phyloP scores from a whole-genome alignment of 2,888 invertebrate genomes.

The Epiblema foenella region DNA sequence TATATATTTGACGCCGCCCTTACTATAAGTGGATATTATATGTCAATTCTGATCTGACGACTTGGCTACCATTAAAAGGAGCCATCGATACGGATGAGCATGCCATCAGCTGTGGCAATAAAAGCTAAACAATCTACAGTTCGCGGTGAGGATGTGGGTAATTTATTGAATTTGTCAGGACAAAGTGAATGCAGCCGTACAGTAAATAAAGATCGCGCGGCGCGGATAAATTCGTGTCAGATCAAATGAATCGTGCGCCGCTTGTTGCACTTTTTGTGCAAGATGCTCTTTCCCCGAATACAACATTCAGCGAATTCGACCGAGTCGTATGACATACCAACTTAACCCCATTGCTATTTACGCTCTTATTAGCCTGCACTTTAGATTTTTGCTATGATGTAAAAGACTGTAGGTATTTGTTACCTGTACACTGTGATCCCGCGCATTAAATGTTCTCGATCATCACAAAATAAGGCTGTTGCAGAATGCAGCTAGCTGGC shows the following conservation, averaged over 20 bases:
- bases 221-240: slow-evolving; percentile 84
- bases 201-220: slow-evolving; percentile 79
- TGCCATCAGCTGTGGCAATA: slow-evolving; percentile 75
- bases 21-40: no score
- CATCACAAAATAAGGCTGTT: no score
- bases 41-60: not conserved
- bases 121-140: slow-evolving; percentile 67
- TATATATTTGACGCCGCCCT: no score
- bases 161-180: slow-evolving; percentile 85
- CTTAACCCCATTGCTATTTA: not conserved
- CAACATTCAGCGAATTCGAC: slow-evolving; percentile 13
- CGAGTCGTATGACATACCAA: slow-evolving; percentile 4
- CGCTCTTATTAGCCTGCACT: not conserved
- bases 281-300: slow-evolving; percentile 43
- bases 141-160: slow-evolving; percentile 81
- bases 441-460: no score
- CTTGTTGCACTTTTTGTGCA: slow-evolving; percentile 78
- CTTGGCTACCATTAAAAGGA: slow-evolving; percentile 65
- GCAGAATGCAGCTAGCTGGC: no score
- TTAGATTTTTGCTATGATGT: not conserved
- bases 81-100: slow-evolving; percentile 74
- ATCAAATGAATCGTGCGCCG: slow-evolving; percentile 81
- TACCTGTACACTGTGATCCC: no score
- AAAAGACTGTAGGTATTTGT: no score
- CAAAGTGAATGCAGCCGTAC: slow-evolving; percentile 78